A percentile compares a stretch with the other conserved stretches of the same genome.
These are phyloP conservation scores for Etheostoma spectabile DNA, from an alignment of 2,113 vertebrate species.

Conservation along the genomic window DNA sequence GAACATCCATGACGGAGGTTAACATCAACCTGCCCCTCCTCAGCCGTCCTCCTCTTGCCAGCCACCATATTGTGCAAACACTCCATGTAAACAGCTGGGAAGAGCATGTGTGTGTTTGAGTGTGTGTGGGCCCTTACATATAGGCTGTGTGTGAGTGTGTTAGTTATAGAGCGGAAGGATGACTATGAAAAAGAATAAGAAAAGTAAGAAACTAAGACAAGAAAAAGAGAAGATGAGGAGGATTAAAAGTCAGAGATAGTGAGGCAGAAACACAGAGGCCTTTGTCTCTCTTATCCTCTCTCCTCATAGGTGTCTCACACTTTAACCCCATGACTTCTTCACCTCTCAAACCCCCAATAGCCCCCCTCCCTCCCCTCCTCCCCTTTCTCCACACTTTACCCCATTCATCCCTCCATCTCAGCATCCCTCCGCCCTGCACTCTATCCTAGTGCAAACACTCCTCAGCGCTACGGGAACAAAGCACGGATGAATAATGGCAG, in stretches of 20 bases:
- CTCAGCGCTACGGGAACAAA: conserved; percentile 76
- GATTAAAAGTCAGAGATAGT: conserved; percentile 53
- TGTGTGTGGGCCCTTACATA: conserved; percentile 22
- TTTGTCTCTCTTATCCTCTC: conserved; percentile 71
- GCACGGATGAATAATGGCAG: conserved; percentile 85
- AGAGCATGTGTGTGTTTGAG: conserved; percentile 33
- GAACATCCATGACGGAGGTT: conserved; percentile 61
- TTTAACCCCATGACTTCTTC: conserved; percentile 80
- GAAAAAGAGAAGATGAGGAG: background rate
- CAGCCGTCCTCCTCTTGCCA: conserved; percentile 39
- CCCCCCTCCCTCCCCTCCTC: conserved; percentile 7
- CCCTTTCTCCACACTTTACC: conserved; percentile 61
- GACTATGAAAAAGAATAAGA: conserved; percentile 1
- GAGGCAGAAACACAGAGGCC: conserved; percentile 50
- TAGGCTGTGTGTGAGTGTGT: conserved; percentile 13
- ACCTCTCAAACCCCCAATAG: conserved; percentile 64
- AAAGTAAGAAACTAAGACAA: background rate
- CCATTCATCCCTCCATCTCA: conserved; percentile 73
- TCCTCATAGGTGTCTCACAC: conserved; percentile 65
- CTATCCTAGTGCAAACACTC: conserved; percentile 85
- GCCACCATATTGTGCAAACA: conserved; percentile 78
- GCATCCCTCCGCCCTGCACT: conserved; percentile 72
- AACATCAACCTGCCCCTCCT: conserved; percentile 57
- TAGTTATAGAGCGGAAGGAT: background rate
- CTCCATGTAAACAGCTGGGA: conserved; percentile 75